phyloP scores from a whole-genome alignment of 1,140 invertebrate species.

The Frieseomelitta varia region DNA sequence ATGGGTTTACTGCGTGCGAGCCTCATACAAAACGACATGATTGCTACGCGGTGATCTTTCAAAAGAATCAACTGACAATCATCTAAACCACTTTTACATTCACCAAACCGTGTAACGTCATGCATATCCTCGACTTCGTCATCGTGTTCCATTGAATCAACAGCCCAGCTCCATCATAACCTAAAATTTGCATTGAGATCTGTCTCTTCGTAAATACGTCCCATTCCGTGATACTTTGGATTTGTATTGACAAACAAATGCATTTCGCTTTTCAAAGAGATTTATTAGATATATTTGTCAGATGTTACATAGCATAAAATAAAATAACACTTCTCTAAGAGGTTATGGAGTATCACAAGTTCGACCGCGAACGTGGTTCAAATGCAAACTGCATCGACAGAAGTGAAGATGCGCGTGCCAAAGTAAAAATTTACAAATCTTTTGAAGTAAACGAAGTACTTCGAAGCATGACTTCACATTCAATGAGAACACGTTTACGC shows the following conservation, averaged over 20 bases:
- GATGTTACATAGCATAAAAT: not conserved
- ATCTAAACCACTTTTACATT: not conserved
- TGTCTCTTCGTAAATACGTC: not conserved
- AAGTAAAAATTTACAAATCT: not conserved
- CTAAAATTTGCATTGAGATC: constrained; percentile 4
- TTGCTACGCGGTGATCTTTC: constrained; percentile 9
- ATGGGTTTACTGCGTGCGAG: constrained; percentile 70
- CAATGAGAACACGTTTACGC: not conserved
- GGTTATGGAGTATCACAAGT: not conserved
- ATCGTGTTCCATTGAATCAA: not conserved
- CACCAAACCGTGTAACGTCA: not conserved
- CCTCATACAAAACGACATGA: constrained; percentile 74
- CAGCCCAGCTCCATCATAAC: not conserved
- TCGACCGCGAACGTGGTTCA: not conserved
- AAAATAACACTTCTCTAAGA: not conserved
- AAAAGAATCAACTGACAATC: constrained; percentile 16
- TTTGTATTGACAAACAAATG: constrained; percentile 14
- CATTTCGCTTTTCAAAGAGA: not conserved
- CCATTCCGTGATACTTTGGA: not conserved
- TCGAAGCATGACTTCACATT: not conserved
- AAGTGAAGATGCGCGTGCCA: not conserved
- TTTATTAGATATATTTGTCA: not conserved
- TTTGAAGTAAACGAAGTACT: not conserved
- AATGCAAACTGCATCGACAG: constrained; percentile 12
- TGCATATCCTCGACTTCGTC: not conserved